phyloP scores from a whole-genome alignment of 2,888 invertebrate genomes.

The Calliopum simillimum region DNA sequence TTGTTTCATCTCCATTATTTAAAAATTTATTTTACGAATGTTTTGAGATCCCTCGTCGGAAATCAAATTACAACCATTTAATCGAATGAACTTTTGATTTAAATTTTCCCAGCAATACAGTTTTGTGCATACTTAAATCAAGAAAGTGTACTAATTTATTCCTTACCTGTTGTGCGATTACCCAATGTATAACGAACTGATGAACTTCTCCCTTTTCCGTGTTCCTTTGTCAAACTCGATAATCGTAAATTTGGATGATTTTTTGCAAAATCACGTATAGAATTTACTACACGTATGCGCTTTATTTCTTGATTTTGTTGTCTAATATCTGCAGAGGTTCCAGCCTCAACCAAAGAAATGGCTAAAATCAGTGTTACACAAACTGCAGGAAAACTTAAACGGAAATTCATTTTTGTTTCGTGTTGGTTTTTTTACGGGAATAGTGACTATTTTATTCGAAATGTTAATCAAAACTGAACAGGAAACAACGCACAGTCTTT shows the following conservation, averaged over 20 bases:
- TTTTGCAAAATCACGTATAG: conserved; percentile 55
- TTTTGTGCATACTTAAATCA: too few relatives aligned
- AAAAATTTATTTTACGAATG: too few relatives aligned
- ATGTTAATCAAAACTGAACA: too few relatives aligned
- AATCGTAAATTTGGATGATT: conserved; percentile 56
- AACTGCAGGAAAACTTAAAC: conserved; percentile 16
- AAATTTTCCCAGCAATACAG: too few relatives aligned
- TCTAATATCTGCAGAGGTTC: neutral
- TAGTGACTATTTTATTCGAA: too few relatives aligned
- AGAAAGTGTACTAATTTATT: too few relatives aligned
- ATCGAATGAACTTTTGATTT: too few relatives aligned
- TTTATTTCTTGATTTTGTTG: too few relatives aligned
- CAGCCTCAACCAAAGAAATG: conserved; percentile 29
- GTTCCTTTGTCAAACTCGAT: conserved; percentile 51
- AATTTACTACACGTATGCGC: conserved; percentile 54
- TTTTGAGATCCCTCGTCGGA: too few relatives aligned
- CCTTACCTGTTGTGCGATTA: conserved; percentile 56
- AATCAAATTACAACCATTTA: too few relatives aligned
- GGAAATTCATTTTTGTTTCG: conserved; percentile 30
- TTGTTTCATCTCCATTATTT: too few relatives aligned
- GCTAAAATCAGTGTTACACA: conserved; percentile 29
- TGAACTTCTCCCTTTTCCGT: conserved; percentile 41
- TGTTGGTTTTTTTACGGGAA: neutral
- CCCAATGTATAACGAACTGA: conserved; percentile 60
- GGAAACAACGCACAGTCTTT: too few relatives aligned